Evolutionary conservation across 2,888 invertebrate genomes (phyloP).

Genomic region (Orthonevra nobilis): DNA sequence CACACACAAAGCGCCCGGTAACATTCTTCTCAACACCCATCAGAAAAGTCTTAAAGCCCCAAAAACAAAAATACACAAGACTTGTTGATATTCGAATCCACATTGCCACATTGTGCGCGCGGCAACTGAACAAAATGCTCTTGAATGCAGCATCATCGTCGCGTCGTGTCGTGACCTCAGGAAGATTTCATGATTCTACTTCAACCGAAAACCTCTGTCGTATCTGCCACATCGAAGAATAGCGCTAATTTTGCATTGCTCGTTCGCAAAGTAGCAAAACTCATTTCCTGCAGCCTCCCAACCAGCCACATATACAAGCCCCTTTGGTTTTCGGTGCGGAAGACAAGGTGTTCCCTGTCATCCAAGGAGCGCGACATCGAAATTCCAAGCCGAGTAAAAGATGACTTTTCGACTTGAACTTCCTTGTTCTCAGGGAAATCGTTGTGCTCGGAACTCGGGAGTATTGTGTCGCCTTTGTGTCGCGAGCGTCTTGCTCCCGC

Average conservation of each 20-base stretch:
- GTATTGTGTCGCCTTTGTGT: slow-evolving; percentile 39
- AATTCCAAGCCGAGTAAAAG: slow-evolving; percentile 54
- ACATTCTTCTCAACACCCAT: too few species aligned
- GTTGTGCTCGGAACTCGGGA: too few species aligned
- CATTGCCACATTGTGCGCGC: too few species aligned
- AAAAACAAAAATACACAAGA: too few species aligned
- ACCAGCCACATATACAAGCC: not conserved
- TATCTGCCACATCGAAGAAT: slow-evolving; percentile 23
- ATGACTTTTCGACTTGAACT: slow-evolving; percentile 67
- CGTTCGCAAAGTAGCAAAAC: slow-evolving; percentile 60
- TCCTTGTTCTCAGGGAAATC: slow-evolving; percentile 5
- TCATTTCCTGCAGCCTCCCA: slow-evolving; percentile 51
- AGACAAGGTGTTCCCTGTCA: slow-evolving; percentile 66
- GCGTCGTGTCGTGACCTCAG: too few species aligned
- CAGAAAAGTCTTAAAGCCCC: too few species aligned
- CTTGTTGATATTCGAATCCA: too few species aligned
- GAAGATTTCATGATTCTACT: too few species aligned
- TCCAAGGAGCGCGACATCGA: slow-evolving; percentile 65
- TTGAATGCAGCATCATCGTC: too few species aligned
- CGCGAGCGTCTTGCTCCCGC: slow-evolving; percentile 1
- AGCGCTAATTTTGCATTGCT: slow-evolving; percentile 65
- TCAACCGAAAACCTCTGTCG: slow-evolving; percentile 22
- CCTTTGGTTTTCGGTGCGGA: slow-evolving; percentile 48
- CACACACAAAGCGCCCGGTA: too few species aligned
- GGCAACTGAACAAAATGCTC: too few species aligned